These are phyloP conservation scores for Ammodytes marinus DNA, from an alignment of 2,113 vertebrate genomes.

Conservation along the genomic window DNA sequence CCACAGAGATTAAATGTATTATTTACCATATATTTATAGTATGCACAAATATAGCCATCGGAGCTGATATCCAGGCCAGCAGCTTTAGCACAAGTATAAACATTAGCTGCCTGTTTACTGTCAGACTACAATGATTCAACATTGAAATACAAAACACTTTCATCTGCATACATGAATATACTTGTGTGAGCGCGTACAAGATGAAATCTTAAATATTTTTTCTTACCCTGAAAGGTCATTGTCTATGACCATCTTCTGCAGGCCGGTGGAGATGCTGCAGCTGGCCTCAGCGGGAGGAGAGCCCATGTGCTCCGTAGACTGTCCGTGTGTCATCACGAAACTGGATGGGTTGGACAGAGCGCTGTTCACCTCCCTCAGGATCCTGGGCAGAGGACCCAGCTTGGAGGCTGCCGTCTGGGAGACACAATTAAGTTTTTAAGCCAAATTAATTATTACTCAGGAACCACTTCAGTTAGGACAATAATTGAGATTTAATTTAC, in stretches of 20 bases:
- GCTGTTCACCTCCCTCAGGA: conserved; percentile 93
- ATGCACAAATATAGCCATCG: background rate
- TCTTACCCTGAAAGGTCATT: conserved; percentile 93
- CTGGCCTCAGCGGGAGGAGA: conserved; percentile 86
- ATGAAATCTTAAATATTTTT: background rate
- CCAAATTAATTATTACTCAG: conserved; percentile 16
- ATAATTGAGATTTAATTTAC: conserved; percentile 20
- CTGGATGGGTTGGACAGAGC: conserved; percentile 92
- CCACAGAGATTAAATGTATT: background rate
- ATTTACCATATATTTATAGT: background rate
- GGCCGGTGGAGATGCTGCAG: conserved; percentile 92
- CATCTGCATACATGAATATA: background rate
- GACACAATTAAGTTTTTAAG: background rate
- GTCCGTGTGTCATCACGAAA: conserved; percentile 84
- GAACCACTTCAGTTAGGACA: background rate
- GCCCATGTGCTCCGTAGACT: conserved; percentile 83
- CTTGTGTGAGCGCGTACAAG: background rate
- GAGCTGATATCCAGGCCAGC: background rate
- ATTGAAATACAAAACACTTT: background rate
- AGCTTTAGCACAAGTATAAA: background rate
- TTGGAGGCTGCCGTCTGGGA: conserved; percentile 89
- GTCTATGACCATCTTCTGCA: conserved; percentile 99
- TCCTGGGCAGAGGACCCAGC: conserved; percentile 94
- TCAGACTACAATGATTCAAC: background rate
- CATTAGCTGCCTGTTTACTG: background rate